Conservation (phyloP, 1,140 invertebrate genomes). For the Saccostrea echinata region DNA sequence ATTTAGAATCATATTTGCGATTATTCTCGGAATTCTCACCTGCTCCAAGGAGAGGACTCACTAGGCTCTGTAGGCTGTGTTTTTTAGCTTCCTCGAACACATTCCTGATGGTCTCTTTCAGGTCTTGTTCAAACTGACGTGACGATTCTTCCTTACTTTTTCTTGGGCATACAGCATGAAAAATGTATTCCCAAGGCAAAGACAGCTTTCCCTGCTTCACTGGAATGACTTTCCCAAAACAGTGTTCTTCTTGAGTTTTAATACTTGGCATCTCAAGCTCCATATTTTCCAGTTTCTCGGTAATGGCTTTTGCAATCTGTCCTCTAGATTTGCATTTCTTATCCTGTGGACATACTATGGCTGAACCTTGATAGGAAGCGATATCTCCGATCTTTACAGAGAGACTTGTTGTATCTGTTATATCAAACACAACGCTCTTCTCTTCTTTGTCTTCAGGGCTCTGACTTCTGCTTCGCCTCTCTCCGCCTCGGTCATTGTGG, state of each 20-base stretch:
- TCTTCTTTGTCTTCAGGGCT: neutral
- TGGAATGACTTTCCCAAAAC: neutral
- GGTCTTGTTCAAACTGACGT: neutral
- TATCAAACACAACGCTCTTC: neutral
- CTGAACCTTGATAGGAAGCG: neutral
- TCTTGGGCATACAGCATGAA: neutral
- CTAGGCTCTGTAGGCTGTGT: neutral
- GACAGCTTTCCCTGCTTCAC: neutral
- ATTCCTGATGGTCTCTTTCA: conserved; percentile 1
- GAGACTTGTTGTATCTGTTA: neutral
- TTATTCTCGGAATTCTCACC: neutral
- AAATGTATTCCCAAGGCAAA: conserved; percentile 9
- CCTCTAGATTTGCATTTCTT: neutral
- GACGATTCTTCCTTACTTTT: neutral
- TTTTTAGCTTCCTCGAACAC: neutral
- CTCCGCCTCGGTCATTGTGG: neutral
- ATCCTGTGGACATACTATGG: conserved; percentile 14
- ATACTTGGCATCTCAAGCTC: neutral
- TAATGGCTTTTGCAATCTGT: neutral
- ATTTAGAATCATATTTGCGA: too few relatives aligned
- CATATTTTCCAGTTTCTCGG: neutral
- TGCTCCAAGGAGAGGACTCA: neutral
- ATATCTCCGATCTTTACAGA: conserved; percentile 1
- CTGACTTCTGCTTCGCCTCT: neutral
- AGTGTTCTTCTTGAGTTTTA: neutral